phyloP scores from a whole-genome alignment of 2,113 vertebrate species.

The Vulpes lagopus region DNA sequence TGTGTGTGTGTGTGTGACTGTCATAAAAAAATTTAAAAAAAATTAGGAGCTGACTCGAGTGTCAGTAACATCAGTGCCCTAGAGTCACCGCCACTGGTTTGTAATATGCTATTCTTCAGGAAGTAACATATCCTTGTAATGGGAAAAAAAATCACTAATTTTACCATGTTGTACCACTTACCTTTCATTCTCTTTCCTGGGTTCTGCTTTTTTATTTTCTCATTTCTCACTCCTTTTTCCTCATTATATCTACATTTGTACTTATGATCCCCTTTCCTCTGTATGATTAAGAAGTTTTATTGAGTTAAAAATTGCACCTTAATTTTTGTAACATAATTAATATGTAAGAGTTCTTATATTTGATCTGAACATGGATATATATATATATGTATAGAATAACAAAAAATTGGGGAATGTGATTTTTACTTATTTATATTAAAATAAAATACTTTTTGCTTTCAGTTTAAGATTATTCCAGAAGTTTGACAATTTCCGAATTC shows the following conservation, averaged over 20 bases:
- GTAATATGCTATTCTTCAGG: slow-evolving; percentile 67
- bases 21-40: too few relatives aligned
- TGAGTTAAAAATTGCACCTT: slow-evolving; percentile 11
- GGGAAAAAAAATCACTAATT: neutral
- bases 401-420: neutral
- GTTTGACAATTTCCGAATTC: slow-evolving; percentile 99
- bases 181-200: slow-evolving; percentile 7
- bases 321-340: slow-evolving; percentile 1
- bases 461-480: slow-evolving; percentile 98
- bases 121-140: neutral
- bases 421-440: slow-evolving; percentile 59
- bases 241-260: slow-evolving; percentile 55
- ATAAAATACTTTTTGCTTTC: slow-evolving; percentile 80
- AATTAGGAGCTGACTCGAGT: neutral
- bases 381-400: neutral
- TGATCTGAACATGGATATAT: slow-evolving; percentile 34
- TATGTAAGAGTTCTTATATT: slow-evolving; percentile 59
- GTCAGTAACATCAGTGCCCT: neutral
- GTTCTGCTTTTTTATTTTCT: slow-evolving; percentile 58
- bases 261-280: slow-evolving; percentile 21
- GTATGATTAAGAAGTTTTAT: slow-evolving; percentile 44
- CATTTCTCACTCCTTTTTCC: slow-evolving; percentile 3
- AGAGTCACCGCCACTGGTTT: neutral
- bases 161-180: rapidly evolving
- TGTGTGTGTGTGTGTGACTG: too few relatives aligned